Conservation (phyloP, 53 echinoderm and acorn worm genomes). For the Patiria pectinifera region DNA sequence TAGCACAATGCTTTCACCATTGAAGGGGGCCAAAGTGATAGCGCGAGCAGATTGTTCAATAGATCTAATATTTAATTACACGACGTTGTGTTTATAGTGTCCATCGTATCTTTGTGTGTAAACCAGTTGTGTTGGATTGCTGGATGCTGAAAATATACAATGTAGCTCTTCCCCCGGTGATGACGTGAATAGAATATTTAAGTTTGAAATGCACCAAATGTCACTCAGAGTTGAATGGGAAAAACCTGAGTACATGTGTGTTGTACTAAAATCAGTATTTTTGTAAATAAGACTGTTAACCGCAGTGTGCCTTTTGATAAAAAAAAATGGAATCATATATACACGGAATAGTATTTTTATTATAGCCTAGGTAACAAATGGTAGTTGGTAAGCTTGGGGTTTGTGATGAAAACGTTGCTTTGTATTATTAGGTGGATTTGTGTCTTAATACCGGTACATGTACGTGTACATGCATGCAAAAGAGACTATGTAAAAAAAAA, state of each 20-base stretch:
- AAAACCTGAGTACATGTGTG: background rate
- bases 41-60: too few species aligned
- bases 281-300: slow-evolving; percentile 14
- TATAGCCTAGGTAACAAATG: background rate
- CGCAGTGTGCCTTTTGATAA: slow-evolving; percentile 14
- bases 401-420: background rate
- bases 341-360: background rate
- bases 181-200: background rate
- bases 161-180: background rate
- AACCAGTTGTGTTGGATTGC: too few species aligned
- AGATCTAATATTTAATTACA: too few species aligned
- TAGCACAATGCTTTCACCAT: too few species aligned
- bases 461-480: too few species aligned
- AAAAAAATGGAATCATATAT: background rate
- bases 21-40: too few species aligned
- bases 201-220: background rate
- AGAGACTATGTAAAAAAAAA: too few species aligned
- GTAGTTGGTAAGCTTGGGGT: background rate
- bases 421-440: too few species aligned
- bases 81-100: too few species aligned
- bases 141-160: too few species aligned
- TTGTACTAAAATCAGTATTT: background rate
- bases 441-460: too few species aligned
- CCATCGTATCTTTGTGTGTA: too few species aligned
- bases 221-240: background rate